A percentile compares a stretch with the other conserved stretches of the same genome.
Evolutionary conservation across 2,888 invertebrate genomes (phyloP).

Genomic region (Philaethria dido): DNA sequence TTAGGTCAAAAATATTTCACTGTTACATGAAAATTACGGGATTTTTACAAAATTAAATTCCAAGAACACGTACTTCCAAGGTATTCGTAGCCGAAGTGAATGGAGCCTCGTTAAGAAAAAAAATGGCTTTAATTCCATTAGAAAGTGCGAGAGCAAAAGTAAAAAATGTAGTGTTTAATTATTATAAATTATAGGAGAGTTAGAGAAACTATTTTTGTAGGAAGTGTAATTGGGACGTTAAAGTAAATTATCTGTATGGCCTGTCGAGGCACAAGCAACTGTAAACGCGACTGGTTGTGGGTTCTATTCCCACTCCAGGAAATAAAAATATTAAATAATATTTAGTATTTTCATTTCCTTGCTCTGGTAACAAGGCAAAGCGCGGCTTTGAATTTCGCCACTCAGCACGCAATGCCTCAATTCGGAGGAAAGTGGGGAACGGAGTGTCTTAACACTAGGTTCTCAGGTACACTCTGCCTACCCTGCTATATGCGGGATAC

Average conservation of each 20-base stretch:
- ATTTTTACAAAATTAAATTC: conserved; percentile 24
- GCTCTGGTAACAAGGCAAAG: too few species aligned
- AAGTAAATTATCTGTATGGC: neutral
- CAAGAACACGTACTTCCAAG: conserved; percentile 24
- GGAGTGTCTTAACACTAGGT: too few species aligned
- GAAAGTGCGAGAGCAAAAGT: conserved; percentile 20
- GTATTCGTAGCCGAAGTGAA: conserved; percentile 20
- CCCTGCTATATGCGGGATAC: too few species aligned
- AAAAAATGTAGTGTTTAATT: conserved; percentile 18
- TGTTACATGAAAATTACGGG: conserved; percentile 14
- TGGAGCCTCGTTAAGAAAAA: conserved; percentile 32
- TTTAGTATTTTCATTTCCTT: too few species aligned
- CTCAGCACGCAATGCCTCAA: too few species aligned
- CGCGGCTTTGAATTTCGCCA: too few species aligned
- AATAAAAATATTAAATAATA: too few species aligned
- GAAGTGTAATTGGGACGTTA: neutral
- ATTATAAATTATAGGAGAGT: conserved; percentile 7
- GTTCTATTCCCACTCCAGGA: too few species aligned
- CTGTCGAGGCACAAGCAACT: too few species aligned
- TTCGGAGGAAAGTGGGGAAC: too few species aligned
- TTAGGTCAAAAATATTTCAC: conserved; percentile 4
- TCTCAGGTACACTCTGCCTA: too few species aligned
- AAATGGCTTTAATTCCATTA: conserved; percentile 32
- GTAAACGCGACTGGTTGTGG: too few species aligned
- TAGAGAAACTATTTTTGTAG: conserved; percentile 9